Evolutionary conservation across 1,140 invertebrate species (phyloP).

Genomic region (Drosophila insularis): DNA sequence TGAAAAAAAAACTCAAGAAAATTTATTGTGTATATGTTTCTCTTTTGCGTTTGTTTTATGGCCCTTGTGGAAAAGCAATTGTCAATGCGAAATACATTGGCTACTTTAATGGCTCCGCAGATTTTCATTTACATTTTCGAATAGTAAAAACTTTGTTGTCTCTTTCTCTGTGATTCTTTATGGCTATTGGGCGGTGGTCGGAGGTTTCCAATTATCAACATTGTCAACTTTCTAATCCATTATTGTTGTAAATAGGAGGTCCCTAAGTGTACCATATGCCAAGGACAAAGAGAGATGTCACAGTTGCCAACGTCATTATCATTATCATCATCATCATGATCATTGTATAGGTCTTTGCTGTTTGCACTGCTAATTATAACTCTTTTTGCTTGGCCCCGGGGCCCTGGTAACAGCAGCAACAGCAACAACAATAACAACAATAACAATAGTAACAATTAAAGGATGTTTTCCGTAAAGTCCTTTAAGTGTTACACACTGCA

Average conservation of each 20-base stretch:
- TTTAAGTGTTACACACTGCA: slow-evolving; percentile 6
- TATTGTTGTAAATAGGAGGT: slow-evolving; percentile 2
- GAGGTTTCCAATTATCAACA: slow-evolving; percentile 1
- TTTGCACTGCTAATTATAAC: slow-evolving; percentile 1
- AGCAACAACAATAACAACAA: background rate
- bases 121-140: slow-evolving; percentile 1
- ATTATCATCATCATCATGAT: background rate
- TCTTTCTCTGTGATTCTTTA: background rate
- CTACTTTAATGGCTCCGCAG: background rate
- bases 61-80: background rate
- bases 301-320: background rate
- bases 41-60: background rate
- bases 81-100: background rate
- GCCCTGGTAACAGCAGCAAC: background rate
- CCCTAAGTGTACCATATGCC: background rate
- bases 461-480: background rate
- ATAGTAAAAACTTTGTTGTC: background rate
- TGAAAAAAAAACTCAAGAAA: too few species aligned
- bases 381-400: background rate
- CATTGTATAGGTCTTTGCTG: background rate
- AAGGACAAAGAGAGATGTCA: background rate
- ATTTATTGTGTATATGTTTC: background rate
- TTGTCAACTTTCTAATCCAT: slow-evolving; percentile 4
- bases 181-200: background rate
- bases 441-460: slow-evolving; percentile 4